Base-by-base conservation (phyloP, 2,888 invertebrate species). In the Machimus atricapillus region DNA sequence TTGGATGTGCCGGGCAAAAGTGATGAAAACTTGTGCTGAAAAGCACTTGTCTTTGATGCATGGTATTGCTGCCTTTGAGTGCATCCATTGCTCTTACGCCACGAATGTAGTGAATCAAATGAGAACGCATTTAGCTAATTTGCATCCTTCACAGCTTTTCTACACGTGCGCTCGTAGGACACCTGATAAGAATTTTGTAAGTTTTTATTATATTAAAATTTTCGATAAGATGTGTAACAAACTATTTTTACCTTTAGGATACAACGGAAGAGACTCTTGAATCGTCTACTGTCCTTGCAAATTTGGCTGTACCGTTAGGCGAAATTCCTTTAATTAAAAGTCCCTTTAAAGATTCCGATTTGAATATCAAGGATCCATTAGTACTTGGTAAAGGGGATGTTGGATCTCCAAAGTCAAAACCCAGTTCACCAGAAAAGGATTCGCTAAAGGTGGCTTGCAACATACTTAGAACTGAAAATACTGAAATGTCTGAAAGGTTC, bases 1-100 rank as follows among this genome's bases (percentile, higher is more conserved):
- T 77, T 56, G 52, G 19, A 58, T 88, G n/a, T 89, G 89, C 76
- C 40, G 78, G 19, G n/a, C 14, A 14, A 46, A 46, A 12, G 46
- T 88, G 1, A 6, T 46, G 34, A 87, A 85, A 37, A 12, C 76
- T n/a, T 14, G 56, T 27, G 87, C 89, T 16, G 79, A 87, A 6
- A 82, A 92, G 91, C 93, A 94, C 89, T 93, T 93, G 88, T 91
- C 91, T 27, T 8, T 23, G 7, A 82, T 7, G 6, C 94, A 94
- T 86, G 91, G 91, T 1, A 91, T 93, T 78, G 91, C 91, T 83
- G 91, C 91, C 31, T 94, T 92, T 87, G 93, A 94, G 88, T 94
- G 94, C 88, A 90, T 93, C 3, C 94, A 93, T 89, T 94, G 94
- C 89, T 77, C 90, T 0, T 91, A 90, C 89, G 94, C 93, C 2